phyloP scores from a whole-genome alignment of 2,888 invertebrate species.

The Zaprionus bogoriensis region DNA sequence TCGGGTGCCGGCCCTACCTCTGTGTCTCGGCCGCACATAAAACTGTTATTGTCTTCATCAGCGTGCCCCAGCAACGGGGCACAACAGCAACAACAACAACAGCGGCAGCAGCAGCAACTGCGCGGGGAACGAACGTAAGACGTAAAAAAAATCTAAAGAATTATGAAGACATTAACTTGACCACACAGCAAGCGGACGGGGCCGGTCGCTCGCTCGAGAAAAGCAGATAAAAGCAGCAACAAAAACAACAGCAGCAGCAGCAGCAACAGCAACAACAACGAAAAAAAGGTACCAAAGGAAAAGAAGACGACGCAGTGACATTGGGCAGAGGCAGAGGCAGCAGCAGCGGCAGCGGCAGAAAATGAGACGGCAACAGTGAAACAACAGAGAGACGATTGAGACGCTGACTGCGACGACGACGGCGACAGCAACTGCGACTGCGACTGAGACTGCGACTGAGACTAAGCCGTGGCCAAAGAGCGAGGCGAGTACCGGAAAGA shows the following conservation, averaged over 20 bases:
- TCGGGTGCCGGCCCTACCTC: conserved; percentile 19
- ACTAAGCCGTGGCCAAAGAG: conserved; percentile 27
- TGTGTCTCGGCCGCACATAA: conserved; percentile 62
- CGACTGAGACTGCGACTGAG: conserved; percentile 5
- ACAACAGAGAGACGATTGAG: background rate
- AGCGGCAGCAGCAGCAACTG: conserved; percentile 16
- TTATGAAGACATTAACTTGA: conserved; percentile 80
- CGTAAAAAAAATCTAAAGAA: conserved; percentile 72
- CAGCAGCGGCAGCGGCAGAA: conserved; percentile 15
- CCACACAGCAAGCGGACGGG: conserved; percentile 72
- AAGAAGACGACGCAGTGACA: conserved; percentile 49
- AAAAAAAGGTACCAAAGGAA: conserved; percentile 54
- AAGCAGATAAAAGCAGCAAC: conserved; percentile 44
- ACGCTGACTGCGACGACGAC: conserved; percentile 2
- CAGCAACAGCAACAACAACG: conserved; percentile 28
- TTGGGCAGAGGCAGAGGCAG: conserved; percentile 44
- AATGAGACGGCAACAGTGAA: conserved; percentile 13
- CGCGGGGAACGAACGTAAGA: conserved; percentile 38
- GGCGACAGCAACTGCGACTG: background rate
- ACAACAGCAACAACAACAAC: conserved; percentile 37
- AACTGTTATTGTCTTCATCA: conserved; percentile 76
- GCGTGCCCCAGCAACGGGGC: conserved; percentile 58
- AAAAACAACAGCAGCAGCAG: conserved; percentile 17
- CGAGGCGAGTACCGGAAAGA: conserved; percentile 73
- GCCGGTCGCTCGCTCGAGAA: conserved; percentile 25